Base-by-base conservation (phyloP, 2,113 vertebrate species). In the Chionis minor region DNA sequence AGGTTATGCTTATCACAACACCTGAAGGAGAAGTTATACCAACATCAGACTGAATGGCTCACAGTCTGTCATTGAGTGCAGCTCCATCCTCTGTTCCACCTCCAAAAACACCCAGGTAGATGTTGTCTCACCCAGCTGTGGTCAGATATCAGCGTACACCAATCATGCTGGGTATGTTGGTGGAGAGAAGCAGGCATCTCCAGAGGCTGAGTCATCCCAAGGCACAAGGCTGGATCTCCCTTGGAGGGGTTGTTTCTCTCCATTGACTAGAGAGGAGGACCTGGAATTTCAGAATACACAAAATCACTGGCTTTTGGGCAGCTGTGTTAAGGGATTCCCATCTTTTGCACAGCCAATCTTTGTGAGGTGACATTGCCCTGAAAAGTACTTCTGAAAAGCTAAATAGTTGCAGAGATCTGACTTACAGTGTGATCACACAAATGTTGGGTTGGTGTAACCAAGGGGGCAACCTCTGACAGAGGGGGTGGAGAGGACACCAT, bases 401-500 rank as follows among this genome's bases (percentile, higher is more conserved):
- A 35, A 35, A 44, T 59, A 5, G 9, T 86, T 61, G 70, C 69
- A 62, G n/a, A 71, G 69, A 54, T 54, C 18, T 49, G 65, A 58
- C 18, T 61, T 78, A 47, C 35, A 77, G 7, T 0, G 1, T 70
- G 27, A 9, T 42, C 52, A 59, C 52, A 27, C 0, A 1, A 51
- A 19, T 45, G 6, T 22, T 85, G 70, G 12, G 22, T 49, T 70
- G 45, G 22, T 78, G 14, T 69, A 73, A 65, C 44, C 6, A n/a
- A 27, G 44, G 11, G 13, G 14, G 10, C 21, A 80, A 16, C 10
- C 28, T 81, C 54, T 87, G 54, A 52, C 24, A 49, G 22, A 74
- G 6, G 4, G 4, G 3, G 5, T 26, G 27, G 30, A 42, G 6
- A 27, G 1, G 2, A 54, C 1, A 2, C 15, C 7, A 12, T 0